phyloP scores from a whole-genome alignment of 1,140 invertebrate genomes.

The Bombyx mandarina region DNA sequence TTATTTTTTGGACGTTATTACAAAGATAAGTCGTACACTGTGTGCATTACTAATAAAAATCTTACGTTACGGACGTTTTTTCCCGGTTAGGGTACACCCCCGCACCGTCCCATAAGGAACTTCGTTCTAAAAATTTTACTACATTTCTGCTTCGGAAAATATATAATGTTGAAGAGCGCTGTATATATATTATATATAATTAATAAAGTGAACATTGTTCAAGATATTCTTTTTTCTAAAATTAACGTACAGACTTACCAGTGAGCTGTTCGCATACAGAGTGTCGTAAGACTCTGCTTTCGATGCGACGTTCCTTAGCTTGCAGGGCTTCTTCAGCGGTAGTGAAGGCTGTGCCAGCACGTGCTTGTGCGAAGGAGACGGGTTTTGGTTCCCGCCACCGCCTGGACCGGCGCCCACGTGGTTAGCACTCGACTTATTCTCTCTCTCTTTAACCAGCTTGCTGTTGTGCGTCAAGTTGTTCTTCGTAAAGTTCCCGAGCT shows the following conservation, averaged over 20 bases:
- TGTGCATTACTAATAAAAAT: no score
- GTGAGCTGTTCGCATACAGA: constrained; percentile 47
- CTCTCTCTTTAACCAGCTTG: constrained; percentile 53
- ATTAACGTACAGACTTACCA: constrained; percentile 37
- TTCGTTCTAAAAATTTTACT: no score
- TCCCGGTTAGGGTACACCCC: no score
- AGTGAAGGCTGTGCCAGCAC: constrained; percentile 32
- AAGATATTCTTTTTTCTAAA: no score
- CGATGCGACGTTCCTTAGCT: constrained; percentile 55
- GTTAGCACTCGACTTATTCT: constrained; percentile 41
- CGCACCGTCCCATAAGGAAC: no score
- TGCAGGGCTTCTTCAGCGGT: constrained; percentile 63
- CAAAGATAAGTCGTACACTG: no score
- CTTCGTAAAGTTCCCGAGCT: constrained; percentile 69
- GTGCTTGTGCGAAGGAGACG: constrained; percentile 39
- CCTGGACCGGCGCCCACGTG: constrained; percentile 30
- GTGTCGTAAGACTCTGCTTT: constrained; percentile 61
- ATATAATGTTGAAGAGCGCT: no score
- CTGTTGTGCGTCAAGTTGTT: constrained; percentile 63
- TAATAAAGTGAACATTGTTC: no score
- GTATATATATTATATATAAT: no score
- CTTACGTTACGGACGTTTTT: no score
- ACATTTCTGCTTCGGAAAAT: no score
- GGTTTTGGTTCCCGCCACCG: constrained; percentile 29
- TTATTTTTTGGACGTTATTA: no score